Conservation (phyloP, 2,113 vertebrate genomes). For the Pavo muticus region DNA sequence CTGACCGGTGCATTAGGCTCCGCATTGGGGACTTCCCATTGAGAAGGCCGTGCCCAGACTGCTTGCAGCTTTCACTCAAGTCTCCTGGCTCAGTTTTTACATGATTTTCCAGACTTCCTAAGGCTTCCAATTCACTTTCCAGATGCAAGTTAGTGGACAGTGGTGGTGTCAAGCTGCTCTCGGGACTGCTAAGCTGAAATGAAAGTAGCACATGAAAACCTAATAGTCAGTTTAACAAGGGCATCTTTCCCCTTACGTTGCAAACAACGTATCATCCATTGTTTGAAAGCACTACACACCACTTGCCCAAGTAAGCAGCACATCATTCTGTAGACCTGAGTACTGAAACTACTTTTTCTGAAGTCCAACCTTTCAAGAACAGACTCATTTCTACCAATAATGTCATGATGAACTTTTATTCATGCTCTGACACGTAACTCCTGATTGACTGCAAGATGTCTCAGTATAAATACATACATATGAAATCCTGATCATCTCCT, state of each 20-base stretch:
- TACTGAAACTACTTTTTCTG: background rate
- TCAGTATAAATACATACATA: background rate
- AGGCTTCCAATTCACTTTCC: constrained; percentile 86
- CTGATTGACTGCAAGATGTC: background rate
- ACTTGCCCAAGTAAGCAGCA: background rate
- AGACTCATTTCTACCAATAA: background rate
- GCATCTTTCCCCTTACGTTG: background rate
- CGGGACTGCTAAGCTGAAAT: constrained; percentile 93
- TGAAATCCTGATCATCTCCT: background rate
- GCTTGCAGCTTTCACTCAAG: constrained; percentile 79
- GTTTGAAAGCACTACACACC: fast-evolving
- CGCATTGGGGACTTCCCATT: constrained; percentile 86
- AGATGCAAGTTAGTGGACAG: constrained; percentile 82
- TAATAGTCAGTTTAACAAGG: background rate
- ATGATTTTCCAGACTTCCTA: constrained; percentile 85
- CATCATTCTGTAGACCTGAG: background rate
- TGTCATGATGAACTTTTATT: background rate
- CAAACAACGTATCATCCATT: background rate
- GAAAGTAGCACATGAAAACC: background rate
- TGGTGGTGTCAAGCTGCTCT: constrained; percentile 89
- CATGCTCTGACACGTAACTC: background rate
- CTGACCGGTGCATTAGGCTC: constrained; percentile 78
- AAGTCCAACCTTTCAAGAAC: background rate
- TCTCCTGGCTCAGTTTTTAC: constrained; percentile 89
- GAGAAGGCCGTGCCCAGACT: constrained; percentile 80